Conservation (phyloP, 2,113 vertebrate species). For the Mellivora capensis region DNA sequence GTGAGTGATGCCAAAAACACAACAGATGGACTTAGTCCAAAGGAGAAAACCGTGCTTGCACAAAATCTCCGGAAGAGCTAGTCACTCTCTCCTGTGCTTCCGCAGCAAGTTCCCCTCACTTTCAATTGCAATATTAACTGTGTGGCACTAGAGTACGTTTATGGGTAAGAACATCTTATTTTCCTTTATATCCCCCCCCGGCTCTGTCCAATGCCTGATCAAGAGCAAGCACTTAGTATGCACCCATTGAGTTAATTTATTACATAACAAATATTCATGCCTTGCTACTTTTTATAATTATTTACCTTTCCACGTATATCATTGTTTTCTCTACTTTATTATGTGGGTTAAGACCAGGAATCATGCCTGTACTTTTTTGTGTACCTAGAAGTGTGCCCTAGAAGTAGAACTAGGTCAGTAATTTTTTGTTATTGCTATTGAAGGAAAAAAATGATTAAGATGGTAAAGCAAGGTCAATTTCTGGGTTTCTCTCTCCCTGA, state of each 20-base stretch:
- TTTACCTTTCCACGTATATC: not conserved
- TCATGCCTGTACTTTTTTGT: not conserved
- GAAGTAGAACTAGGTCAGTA: conserved; percentile 29
- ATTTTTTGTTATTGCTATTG: conserved; percentile 50
- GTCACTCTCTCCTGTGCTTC: not conserved
- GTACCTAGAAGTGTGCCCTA: not conserved
- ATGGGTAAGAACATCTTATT: not conserved
- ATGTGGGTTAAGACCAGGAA: not conserved
- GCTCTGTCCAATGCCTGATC: not conserved
- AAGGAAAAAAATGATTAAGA: conserved; percentile 53
- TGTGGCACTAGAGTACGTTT: not conserved
- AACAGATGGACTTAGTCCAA: not conserved
- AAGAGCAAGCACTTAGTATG: not conserved
- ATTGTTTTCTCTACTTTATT: not conserved
- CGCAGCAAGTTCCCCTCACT: not conserved
- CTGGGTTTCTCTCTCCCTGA: conserved; percentile 38
- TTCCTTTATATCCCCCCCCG: not conserved
- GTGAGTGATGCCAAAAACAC: not conserved
- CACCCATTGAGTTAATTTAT: not conserved
- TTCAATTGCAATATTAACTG: not conserved
- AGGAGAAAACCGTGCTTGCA: not conserved
- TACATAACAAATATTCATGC: not conserved
- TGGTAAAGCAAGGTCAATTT: conserved; percentile 55
- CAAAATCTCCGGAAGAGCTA: not conserved
- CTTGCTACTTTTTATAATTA: not conserved